These are phyloP conservation scores for Pseudococcus jackbeardsleyi DNA, from an alignment of 2,888 invertebrate species.

Conservation along the genomic window DNA sequence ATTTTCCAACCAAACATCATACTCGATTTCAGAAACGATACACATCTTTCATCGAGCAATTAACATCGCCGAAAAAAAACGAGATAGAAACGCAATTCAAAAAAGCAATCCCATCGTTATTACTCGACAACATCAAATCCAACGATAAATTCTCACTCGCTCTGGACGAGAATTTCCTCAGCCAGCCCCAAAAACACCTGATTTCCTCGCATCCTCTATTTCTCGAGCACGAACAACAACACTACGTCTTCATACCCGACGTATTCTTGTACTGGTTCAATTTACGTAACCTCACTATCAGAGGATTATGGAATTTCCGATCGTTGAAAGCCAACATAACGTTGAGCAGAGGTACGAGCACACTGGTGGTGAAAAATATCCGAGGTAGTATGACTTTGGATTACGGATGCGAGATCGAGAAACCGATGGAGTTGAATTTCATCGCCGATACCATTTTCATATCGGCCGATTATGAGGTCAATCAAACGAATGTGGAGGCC, in stretches of 20 bases:
- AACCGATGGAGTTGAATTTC: not conserved
- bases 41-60: too few relatives aligned
- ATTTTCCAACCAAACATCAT: too few relatives aligned
- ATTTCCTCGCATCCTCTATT: not conserved
- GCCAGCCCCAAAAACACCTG: not conserved
- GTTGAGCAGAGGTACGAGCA: not conserved
- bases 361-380: not conserved
- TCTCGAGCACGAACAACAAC: not conserved
- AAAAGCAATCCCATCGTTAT: not conserved
- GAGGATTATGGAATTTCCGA: not conserved
- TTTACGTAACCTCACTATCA: not conserved
- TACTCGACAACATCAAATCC: not conserved
- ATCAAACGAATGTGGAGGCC: too few relatives aligned
- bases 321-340: not conserved
- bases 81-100: not conserved
- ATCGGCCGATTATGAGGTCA: not conserved
- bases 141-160: not conserved
- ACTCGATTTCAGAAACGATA: too few relatives aligned
- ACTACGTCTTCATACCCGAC: not conserved
- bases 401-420: not conserved
- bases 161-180: not conserved
- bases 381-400: not conserved
- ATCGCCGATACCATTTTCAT: not conserved
- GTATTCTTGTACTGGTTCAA: not conserved
- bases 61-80: not conserved